A percentile compares a stretch with the other conserved stretches of the same genome.
phyloP scores from a whole-genome alignment of 2,113 vertebrate genomes.

The Abramis brama region DNA sequence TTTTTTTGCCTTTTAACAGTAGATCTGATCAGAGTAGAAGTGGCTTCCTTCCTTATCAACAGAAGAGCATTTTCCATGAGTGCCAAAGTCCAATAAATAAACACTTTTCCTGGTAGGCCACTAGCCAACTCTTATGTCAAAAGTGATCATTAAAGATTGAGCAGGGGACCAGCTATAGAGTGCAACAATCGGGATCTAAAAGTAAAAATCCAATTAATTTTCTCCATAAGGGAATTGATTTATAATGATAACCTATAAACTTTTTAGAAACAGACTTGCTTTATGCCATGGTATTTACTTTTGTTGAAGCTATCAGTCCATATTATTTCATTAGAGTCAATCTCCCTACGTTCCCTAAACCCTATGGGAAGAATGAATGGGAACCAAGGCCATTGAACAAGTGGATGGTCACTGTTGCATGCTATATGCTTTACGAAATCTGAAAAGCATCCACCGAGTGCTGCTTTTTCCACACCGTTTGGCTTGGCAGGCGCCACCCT shows the following conservation, averaged over 20 bases:
- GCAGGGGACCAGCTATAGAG: not conserved
- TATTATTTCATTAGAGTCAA: not conserved
- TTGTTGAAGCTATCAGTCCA: not conserved
- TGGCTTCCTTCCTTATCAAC: constrained; percentile 27
- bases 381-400: not conserved
- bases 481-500: not conserved
- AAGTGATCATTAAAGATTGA: not conserved
- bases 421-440: not conserved
- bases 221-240: not conserved
- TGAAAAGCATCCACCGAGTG: not conserved
- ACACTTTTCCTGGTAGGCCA: not conserved
- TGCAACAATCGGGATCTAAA: not conserved
- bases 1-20: constrained; percentile 23
- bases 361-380: not conserved
- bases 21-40: constrained; percentile 32
- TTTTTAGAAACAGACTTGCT: not conserved
- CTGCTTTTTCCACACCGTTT: constrained; percentile 11
- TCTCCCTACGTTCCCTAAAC: not conserved
- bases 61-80: constrained; percentile 39
- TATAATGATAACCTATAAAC: not conserved
- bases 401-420: not conserved
- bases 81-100: not conserved
- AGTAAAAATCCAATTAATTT: not conserved
- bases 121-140: constrained; percentile 12
- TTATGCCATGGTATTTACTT: not conserved